A percentile compares a stretch with the other conserved stretches of the same genome.
Evolutionary conservation across 2,113 vertebrate genomes (phyloP).

Genomic region (Pituophis catenifer): DNA sequence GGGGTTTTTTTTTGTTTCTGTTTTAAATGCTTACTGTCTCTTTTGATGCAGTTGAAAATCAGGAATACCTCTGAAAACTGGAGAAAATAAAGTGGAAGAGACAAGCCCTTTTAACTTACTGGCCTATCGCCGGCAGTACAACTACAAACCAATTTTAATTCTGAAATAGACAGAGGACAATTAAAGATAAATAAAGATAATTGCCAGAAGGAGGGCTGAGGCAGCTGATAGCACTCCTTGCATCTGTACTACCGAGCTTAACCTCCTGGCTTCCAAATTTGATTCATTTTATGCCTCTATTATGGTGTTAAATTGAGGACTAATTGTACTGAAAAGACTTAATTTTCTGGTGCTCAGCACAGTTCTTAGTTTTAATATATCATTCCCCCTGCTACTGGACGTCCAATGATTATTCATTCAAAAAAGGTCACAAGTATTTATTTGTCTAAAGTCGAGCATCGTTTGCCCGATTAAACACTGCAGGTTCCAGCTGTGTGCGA

Average conservation of each 20-base stretch:
- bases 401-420: background rate
- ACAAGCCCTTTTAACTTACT: background rate
- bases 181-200: background rate
- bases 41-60: background rate
- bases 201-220: background rate
- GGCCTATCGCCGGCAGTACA: background rate
- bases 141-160: background rate
- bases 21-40: conserved; percentile 28
- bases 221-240: background rate
- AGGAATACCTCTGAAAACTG: background rate
- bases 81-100: background rate
- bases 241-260: background rate
- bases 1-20: background rate
- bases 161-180: background rate
- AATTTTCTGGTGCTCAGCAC: background rate
- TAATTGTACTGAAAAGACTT: background rate
- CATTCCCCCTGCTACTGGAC: background rate
- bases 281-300: background rate
- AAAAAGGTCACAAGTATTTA: background rate
- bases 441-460: background rate
- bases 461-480: background rate
- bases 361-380: background rate
- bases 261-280: background rate
- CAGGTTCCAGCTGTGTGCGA: background rate
- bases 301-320: background rate